These are phyloP conservation scores for Lithosia quadra DNA, from an alignment of 2,888 invertebrate species.

Conservation along the genomic window DNA sequence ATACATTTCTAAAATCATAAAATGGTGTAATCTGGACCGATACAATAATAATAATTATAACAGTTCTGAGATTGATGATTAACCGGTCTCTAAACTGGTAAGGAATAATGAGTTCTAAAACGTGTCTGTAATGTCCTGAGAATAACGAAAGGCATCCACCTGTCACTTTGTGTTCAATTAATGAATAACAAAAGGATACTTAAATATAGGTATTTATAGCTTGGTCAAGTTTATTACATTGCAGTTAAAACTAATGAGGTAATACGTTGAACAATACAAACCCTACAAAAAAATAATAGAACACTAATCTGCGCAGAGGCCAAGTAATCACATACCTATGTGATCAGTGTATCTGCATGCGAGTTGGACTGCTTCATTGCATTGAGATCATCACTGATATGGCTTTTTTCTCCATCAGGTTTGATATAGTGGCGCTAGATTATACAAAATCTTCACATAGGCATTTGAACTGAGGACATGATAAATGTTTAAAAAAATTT, in stretches of 20 bases:
- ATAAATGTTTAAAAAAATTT: no score
- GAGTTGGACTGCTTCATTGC: no score
- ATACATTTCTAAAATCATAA: neutral
- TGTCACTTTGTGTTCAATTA: slow-evolving; percentile 19
- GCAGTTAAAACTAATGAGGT: neutral
- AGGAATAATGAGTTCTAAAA: slow-evolving; percentile 22
- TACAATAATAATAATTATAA: neutral
- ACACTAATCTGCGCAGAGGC: no score
- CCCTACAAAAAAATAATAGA: no score
- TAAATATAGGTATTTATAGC: slow-evolving; percentile 9
- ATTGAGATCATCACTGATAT: no score
- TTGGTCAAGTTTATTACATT: slow-evolving; percentile 14
- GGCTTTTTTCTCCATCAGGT: no score
- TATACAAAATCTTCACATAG: no score
- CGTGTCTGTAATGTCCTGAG: slow-evolving; percentile 22
- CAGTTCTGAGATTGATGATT: slow-evolving; percentile 25
- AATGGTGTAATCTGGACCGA: neutral
- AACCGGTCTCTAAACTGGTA: slow-evolving; percentile 21
- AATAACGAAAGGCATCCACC: slow-evolving; percentile 12
- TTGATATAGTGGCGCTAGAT: no score
- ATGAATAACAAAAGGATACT: slow-evolving; percentile 17
- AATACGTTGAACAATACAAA: no score
- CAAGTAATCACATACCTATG: no score
- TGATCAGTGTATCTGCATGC: no score
- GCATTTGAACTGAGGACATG: no score